phyloP scores from a whole-genome alignment of 2,113 vertebrate genomes.

The Dipodomys ordii region DNA sequence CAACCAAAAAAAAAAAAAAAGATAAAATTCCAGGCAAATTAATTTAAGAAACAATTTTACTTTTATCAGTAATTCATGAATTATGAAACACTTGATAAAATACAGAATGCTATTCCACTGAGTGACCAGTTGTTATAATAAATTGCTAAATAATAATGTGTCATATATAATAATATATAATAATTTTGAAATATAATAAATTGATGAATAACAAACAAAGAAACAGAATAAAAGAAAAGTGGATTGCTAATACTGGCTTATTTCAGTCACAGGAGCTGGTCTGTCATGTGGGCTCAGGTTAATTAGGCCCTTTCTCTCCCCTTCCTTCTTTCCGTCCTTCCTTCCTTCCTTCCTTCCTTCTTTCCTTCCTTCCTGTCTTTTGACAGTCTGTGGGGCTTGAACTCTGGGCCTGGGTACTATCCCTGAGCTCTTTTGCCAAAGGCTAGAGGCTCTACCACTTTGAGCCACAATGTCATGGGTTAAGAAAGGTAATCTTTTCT shows the following conservation, averaged over 20 bases:
- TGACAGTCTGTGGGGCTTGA: too few species aligned
- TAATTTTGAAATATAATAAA: too few species aligned
- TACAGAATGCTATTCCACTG: not conserved
- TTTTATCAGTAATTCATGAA: not conserved
- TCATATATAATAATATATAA: too few species aligned
- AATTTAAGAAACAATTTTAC: not conserved
- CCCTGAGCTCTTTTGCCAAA: too few species aligned
- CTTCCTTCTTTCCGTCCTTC: too few species aligned
- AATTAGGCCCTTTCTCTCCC: not conserved
- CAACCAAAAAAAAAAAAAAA: too few species aligned
- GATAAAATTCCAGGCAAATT: not conserved
- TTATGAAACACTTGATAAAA: not conserved
- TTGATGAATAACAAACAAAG: not conserved
- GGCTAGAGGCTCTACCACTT: too few species aligned
- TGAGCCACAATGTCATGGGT: too few species aligned
- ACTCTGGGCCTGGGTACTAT: too few species aligned
- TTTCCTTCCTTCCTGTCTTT: too few species aligned
- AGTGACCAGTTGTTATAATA: not conserved
- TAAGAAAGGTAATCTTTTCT: conserved; percentile 3
- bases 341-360: too few species aligned
- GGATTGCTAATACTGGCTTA: not conserved
- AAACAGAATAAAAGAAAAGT: not conserved
- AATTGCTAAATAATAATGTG: too few species aligned
- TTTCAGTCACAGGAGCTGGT: not conserved
- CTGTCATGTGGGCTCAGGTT: not conserved